A percentile compares a stretch with the other conserved stretches of the same genome.
These are phyloP conservation scores for Dioctria linearis DNA, from an alignment of 2,888 invertebrate genomes.

Conservation along the genomic window DNA sequence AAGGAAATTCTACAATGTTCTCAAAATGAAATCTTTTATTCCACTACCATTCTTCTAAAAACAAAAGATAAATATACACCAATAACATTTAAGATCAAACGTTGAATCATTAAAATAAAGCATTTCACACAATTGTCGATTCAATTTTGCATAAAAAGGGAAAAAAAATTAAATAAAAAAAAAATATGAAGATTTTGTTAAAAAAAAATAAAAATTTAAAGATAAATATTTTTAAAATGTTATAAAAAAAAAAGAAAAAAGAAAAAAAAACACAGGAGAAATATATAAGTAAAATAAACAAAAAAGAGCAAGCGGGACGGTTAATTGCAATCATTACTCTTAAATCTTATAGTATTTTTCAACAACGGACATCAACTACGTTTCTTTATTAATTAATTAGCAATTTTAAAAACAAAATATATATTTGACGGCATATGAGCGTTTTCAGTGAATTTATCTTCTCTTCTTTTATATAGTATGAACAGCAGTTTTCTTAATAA, in stretches of 20 bases:
- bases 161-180: constrained; percentile 35
- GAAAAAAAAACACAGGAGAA: constrained; percentile 4
- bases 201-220: constrained; percentile 16
- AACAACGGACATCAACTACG: not conserved
- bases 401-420: no score
- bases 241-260: constrained; percentile 4
- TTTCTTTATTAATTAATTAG: constrained; percentile 4
- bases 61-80: no score
- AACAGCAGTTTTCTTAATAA: constrained; percentile 11
- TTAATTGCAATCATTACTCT: constrained; percentile 47
- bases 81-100: no score
- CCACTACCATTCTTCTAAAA: not conserved
- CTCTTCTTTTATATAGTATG: not conserved
- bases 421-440: constrained; percentile 40
- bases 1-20: no score
- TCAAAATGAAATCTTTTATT: not conserved
- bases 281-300: constrained; percentile 11
- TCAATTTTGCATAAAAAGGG: constrained; percentile 34
- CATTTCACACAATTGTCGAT: constrained; percentile 34
- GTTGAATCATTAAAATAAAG: not conserved
- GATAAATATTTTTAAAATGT: constrained; percentile 46
- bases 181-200: constrained; percentile 32
- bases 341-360: constrained; percentile 26
- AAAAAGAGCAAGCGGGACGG: constrained; percentile 37
- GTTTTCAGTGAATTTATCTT: constrained; percentile 51